Base-by-base conservation (phyloP, 2,797 vertebrate species). In the Neosalanx taihuensis region DNA sequence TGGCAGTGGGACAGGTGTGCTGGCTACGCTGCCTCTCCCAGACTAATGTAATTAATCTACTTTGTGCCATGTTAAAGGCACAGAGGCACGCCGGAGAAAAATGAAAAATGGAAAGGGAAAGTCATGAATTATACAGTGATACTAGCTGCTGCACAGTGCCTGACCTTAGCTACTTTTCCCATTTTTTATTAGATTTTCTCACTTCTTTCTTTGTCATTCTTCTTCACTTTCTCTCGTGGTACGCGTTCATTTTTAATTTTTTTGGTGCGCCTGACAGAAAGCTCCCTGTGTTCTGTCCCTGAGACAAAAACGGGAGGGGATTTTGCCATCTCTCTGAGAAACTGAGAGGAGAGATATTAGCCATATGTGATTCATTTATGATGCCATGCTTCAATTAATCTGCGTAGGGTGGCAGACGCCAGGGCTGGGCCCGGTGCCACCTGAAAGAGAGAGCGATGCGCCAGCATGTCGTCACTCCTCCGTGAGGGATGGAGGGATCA, bases 311-410 rank as follows among this genome's bases (percentile, higher is more conserved):
- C 67, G 76, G 74, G 76, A 78, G 81, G 80, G 83, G 78, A 79
- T 18, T 83, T 68, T 72, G 18, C 66, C 30, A 17, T 76, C 72
- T 33, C 56, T 62, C 4, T 64, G 64, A 70, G 72, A 66, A 75
- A 74, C 60, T 53, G 66, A 72, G 75, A 13, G 74, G 74, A 78
- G 74, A 56, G 76, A 81, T 88, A 89, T 89, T 86, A 88, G 83
- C 87, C 88, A 88, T 90, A 85, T 90, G 87, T 81, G 84, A 85
- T 88, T 90, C 77, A 90, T 92, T 90, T 89, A 82, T 83, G 87
- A 78, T 81, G 81, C 79, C 83, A 87, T 84, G 88, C 88, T 84
- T 88, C 87, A 88, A 88, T 92, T 89, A 89, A 90, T 89, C 80
- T 82, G 85, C 73, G 77, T 80, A 83, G 81, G 86, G 86, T 82